Base-by-base conservation (phyloP, 2,113 vertebrate genomes). In the Gila orcuttii region DNA sequence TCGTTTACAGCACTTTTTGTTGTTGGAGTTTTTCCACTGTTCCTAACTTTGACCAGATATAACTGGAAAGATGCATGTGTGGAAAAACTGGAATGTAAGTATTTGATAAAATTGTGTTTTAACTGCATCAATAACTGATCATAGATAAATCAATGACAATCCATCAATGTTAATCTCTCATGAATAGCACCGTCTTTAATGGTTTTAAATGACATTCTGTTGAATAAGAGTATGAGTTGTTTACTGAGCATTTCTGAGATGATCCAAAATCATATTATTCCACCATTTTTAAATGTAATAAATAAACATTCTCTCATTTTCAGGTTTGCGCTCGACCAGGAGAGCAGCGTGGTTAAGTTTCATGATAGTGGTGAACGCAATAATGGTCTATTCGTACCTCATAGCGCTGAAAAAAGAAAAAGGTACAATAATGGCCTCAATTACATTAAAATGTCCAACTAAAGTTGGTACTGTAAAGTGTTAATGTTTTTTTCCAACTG, bases 1-100 rank as follows among this genome's bases (percentile, higher is more conserved):
- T 39, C 39, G 3, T 17, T 31, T 31, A 4, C 33, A 79, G 77
- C 55, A 60, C 55, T 79, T 25, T 79, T 79, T 42, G 2, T 15
- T 15, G 15, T 79, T n/a, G 77, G 77, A 60, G 77, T 79, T 60
- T 60, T 79, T 17, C 77, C 33, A 4, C 55, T 79, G 21, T 60
- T 79, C 23, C 8, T 79, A 42, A 25, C 77, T 1, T 42, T 79
- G 23, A 62, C 77, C 1, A 60, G 77, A 62, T 79, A 79, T 59
- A 5, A 42, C 2, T 79, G 77, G 77, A 42, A 60, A 0, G 3
- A 62, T 15, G 6, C 11, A 4, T 79, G 55, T 10, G 11, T 25
- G 21, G 13, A 39, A 42, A 42, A 42, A 23, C 21, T 62, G 3
- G 0, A 79, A 1, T 10, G 77, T 79, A 39, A 79, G 77, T 78